phyloP scores from a whole-genome alignment of 2,888 invertebrate species.

The Agriopis leucophaearia region DNA sequence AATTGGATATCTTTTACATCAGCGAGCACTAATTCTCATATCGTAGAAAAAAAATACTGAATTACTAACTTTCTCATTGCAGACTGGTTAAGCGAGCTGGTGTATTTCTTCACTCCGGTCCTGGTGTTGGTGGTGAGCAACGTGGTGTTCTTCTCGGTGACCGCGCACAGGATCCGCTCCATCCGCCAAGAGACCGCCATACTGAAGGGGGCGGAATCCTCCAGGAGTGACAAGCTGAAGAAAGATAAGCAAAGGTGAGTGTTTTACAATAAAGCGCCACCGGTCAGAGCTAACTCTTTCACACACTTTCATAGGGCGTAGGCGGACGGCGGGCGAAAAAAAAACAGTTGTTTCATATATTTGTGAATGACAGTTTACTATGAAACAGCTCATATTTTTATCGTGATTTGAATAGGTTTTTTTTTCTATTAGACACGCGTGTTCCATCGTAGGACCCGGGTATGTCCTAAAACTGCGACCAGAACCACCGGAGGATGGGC shows the following conservation, averaged over 20 bases:
- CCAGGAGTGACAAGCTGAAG: slow-evolving; percentile 86
- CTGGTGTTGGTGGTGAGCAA: slow-evolving; percentile 88
- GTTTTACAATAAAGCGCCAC: neutral
- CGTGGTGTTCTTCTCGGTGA: slow-evolving; percentile 88
- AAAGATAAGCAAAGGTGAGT: slow-evolving; percentile 87
- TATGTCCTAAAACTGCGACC: no score
- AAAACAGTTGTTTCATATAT: no score
- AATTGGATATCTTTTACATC: neutral
- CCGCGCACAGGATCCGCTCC: slow-evolving; percentile 88
- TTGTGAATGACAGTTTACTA: no score
- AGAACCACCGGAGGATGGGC: no score
- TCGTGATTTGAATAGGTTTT: no score
- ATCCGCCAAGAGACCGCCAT: slow-evolving; percentile 90
- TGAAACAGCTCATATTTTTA: no score
- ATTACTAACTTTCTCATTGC: slow-evolving; percentile 24
- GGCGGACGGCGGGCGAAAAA: no score
- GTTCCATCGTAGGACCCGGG: no score
- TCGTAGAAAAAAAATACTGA: no score
- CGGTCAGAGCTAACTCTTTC: no score
- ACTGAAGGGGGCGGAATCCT: slow-evolving; percentile 88
- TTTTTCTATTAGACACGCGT: no score
- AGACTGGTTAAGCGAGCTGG: slow-evolving; percentile 85
- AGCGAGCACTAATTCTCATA: neutral
- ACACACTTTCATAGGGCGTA: no score
- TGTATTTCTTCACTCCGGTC: slow-evolving; percentile 91